Evolutionary conservation across 1,140 invertebrate species (phyloP).

Genomic region (Campoletis sonorensis): DNA sequence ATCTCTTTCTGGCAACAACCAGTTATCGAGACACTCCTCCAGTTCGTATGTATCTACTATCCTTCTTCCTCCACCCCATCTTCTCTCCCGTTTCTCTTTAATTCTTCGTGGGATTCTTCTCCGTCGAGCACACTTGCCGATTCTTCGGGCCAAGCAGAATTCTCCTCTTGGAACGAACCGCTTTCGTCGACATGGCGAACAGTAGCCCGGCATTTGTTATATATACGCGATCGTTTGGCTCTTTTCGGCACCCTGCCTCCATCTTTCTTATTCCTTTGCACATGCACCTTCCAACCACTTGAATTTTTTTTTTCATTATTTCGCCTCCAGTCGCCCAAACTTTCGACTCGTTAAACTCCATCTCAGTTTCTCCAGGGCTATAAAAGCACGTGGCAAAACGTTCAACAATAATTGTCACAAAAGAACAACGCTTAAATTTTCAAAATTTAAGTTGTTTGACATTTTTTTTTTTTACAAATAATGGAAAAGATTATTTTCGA

Average conservation of each 20-base stretch:
- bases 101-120: conserved; percentile 18
- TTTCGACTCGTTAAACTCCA: background rate
- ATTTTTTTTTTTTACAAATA: no score
- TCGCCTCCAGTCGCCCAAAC: background rate
- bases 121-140: conserved; percentile 1
- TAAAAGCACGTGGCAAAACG: no score
- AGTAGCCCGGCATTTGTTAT: background rate
- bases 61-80: conserved; percentile 12
- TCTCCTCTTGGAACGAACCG: background rate
- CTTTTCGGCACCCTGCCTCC: background rate
- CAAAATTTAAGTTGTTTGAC: no score
- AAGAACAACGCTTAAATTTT: no score
- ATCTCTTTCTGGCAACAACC: conserved; percentile 37
- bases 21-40: conserved; percentile 45
- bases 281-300: background rate
- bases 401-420: no score
- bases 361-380: no score
- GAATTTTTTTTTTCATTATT: background rate
- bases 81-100: conserved; percentile 7
- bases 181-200: background rate
- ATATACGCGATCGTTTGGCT: background rate
- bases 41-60: conserved; percentile 33
- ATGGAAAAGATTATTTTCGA: no score
- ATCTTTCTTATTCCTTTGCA: background rate
- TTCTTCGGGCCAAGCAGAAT: background rate